Conservation (phyloP, 2,797 vertebrate species). For the Hylomyscus alleni region DNA sequence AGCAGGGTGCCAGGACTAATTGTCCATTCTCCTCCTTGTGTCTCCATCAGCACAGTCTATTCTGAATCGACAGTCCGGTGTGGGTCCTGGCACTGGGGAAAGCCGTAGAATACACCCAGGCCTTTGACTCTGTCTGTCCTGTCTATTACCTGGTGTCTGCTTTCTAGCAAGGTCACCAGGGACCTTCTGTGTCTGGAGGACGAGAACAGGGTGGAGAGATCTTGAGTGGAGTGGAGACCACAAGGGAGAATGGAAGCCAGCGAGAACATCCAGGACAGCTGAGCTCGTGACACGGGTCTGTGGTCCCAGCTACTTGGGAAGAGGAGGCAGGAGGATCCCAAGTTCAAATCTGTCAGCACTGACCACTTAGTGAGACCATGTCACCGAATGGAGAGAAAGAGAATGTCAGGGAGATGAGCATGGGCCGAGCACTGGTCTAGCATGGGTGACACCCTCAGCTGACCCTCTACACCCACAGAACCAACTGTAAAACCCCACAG, state of each 20-base stretch:
- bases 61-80: background rate
- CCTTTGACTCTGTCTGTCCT: background rate
- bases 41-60: background rate
- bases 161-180: background rate
- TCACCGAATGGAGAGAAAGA: background rate
- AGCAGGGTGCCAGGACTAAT: background rate
- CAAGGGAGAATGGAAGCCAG: background rate
- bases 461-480: background rate
- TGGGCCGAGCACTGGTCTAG: background rate
- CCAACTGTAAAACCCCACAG: background rate
- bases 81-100: background rate
- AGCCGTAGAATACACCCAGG: background rate
- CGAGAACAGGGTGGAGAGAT: background rate
- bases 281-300: background rate
- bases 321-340: background rate
- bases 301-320: background rate
- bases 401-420: background rate
- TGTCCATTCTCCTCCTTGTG: too few relatives aligned
- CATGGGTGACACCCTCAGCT: background rate
- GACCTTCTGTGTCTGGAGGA: background rate
- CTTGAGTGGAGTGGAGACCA: background rate
- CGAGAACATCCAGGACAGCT: background rate
- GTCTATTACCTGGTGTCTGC: background rate
- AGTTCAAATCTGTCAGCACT: background rate
- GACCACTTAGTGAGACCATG: background rate